Evolutionary conservation across 2,888 invertebrate species (phyloP).

Genomic region (Diplolepis rosae): DNA sequence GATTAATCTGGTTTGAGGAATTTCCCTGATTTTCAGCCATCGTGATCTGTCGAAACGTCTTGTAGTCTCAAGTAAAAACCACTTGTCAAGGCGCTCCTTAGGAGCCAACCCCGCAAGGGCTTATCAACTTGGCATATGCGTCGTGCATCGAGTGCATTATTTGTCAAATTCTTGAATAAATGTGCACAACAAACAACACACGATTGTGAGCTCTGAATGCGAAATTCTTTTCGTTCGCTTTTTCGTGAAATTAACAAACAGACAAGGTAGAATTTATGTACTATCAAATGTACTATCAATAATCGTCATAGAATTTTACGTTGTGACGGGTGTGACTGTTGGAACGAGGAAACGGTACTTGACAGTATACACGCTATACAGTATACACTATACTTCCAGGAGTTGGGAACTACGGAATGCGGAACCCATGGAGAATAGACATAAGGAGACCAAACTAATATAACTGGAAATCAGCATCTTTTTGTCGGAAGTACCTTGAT

Average conservation of each 20-base stretch:
- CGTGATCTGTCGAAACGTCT: constrained; percentile 62
- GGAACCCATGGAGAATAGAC: too few species aligned
- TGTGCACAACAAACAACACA: background rate
- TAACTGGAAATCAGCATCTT: too few species aligned
- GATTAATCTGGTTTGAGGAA: constrained; percentile 79
- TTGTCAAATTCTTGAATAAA: constrained; percentile 1
- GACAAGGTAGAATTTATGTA: background rate
- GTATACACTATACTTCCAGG: too few species aligned
- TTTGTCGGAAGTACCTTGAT: too few species aligned
- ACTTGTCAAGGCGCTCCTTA: constrained; percentile 52
- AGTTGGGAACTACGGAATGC: background rate
- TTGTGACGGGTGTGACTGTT: background rate
- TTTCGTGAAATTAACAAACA: background rate
- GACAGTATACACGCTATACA: too few species aligned
- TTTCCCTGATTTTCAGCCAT: constrained; percentile 85
- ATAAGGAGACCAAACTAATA: too few species aligned
- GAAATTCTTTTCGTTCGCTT: background rate
- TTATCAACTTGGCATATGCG: constrained; percentile 61
- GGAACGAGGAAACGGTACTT: background rate
- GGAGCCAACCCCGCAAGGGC: constrained; percentile 65
- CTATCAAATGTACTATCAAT: background rate
- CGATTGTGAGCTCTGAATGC: background rate
- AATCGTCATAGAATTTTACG: background rate
- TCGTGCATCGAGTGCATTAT: constrained; percentile 57
- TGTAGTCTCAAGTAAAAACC: constrained; percentile 30